Percentiles rank a stretch among this genome's conserved stretches.
phyloP scores from a whole-genome alignment of 2,113 vertebrate genomes.

The Buteo buteo region DNA sequence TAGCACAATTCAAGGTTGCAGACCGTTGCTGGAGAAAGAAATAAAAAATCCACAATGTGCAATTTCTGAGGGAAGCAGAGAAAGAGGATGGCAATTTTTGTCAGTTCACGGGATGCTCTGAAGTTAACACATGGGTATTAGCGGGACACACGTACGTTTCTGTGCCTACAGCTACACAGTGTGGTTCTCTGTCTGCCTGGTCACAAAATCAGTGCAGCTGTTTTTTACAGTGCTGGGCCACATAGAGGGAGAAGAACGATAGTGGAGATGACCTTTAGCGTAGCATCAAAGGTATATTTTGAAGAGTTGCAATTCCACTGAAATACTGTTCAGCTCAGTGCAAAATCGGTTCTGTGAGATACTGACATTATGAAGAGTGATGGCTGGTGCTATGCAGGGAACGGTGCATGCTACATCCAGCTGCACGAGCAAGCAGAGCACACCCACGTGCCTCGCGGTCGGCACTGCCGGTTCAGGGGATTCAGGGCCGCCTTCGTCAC shows the following conservation, averaged over 20 bases:
- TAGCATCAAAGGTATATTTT: background rate
- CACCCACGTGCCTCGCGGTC: accelerated
- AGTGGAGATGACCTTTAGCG: background rate
- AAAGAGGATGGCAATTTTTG: background rate
- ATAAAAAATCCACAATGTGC: background rate
- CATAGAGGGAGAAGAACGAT: accelerated
- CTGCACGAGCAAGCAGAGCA: background rate
- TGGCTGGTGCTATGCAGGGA: background rate
- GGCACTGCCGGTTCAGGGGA: background rate
- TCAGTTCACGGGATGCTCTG: background rate
- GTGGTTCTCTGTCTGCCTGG: background rate
- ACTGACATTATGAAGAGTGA: background rate
- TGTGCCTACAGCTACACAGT: background rate
- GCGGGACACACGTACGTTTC: accelerated
- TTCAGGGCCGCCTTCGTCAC: accelerated
- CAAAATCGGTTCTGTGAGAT: background rate
- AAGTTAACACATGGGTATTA: background rate
- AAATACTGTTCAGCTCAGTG: background rate
- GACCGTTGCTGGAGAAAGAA: background rate
- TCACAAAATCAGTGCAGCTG: background rate
- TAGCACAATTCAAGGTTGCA: background rate
- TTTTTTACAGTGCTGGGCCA: background rate
- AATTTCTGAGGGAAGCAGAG: background rate
- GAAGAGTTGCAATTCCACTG: background rate
- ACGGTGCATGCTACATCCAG: accelerated